Evolutionary conservation across 2,888 invertebrate genomes (phyloP).

Genomic region (Leucophenga montana): DNA sequence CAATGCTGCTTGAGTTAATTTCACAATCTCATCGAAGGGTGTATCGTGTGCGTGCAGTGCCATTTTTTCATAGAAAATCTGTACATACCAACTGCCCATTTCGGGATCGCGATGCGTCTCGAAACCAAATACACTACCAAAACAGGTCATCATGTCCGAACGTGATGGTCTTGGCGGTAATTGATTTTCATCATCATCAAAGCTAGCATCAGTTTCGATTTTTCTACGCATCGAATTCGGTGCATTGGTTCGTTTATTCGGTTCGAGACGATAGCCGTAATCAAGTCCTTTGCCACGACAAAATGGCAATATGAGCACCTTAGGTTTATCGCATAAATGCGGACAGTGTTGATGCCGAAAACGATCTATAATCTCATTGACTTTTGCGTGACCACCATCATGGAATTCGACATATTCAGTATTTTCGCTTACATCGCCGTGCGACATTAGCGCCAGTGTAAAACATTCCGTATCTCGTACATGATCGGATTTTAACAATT

Average conservation of each 20-base stretch:
- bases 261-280: conserved; percentile 54
- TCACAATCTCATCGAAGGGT: conserved; percentile 79
- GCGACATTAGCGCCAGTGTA: conserved; percentile 80
- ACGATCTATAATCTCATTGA: conserved; percentile 76
- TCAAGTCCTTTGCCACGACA: conserved; percentile 75
- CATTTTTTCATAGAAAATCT: conserved; percentile 79
- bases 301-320: conserved; percentile 83
- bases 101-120: conserved; percentile 76
- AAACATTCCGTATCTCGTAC: conserved; percentile 76
- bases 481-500: conserved; percentile 73
- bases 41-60: conserved; percentile 78
- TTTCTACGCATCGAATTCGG: neutral
- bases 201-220: conserved; percentile 41
- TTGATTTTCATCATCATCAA: neutral
- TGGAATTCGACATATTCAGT: conserved; percentile 77
- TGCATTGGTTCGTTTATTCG: neutral
- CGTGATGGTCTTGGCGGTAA: conserved; percentile 62
- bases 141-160: conserved; percentile 79
- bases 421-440: conserved; percentile 75
- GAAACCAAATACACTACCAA: conserved; percentile 77
- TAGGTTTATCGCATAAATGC: conserved; percentile 77
- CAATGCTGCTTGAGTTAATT: conserved; percentile 76
- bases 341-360: conserved; percentile 77
- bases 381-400: conserved; percentile 75
- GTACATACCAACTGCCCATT: conserved; percentile 82